Base-by-base conservation (phyloP, 2,113 vertebrate genomes). In the Falco punctatus region DNA sequence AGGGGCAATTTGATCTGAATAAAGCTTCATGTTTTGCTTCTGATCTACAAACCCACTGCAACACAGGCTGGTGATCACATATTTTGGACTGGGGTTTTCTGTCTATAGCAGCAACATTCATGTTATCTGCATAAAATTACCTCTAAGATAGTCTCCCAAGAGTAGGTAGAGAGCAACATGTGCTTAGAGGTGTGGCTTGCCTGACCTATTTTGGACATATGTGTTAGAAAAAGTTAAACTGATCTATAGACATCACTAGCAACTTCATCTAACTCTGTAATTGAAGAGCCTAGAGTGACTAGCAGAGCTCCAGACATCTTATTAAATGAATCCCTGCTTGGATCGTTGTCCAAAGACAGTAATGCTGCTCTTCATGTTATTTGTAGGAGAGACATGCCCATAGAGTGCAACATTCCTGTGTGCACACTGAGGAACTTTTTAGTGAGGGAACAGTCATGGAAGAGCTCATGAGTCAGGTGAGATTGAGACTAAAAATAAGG, bases 131-230 rank as follows among this genome's bases (percentile, higher is more conserved):
- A 2, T 30, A 28, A 59, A 46, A 59, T 15, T 65, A 46, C 35
- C 32, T 72, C 35, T 52, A 33, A 77, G 9, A 19, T 33, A 21
- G n/a, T 20, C 15, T 82, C 32, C n/a, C 49, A 65, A 65, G 59
- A 69, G 49, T 3, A 65, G 21, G 33, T 54, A 32, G 21, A 35
- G 17, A 86, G 26, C 0, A 0, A 42, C 0, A 1, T 9, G 11
- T 30, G 16, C 28, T 83, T 57, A 55, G 18, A 30, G 3, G 27
- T 59, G 38, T 44, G 40, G 54, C 74, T 82, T 86, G 27, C 38
- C 52, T 64, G 44, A 78, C 20, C 8, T 73, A 3, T 18, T 64
- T 64, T 69, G 65, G 59, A 38, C 18, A 69, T 8, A 59, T 1
- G 5, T 6, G 30, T 48, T 54, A 69, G 59, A 30, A 94, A 72